Evolutionary conservation across 2,888 invertebrate species (phyloP).

Genomic region (Sminthurides aquaticus): DNA sequence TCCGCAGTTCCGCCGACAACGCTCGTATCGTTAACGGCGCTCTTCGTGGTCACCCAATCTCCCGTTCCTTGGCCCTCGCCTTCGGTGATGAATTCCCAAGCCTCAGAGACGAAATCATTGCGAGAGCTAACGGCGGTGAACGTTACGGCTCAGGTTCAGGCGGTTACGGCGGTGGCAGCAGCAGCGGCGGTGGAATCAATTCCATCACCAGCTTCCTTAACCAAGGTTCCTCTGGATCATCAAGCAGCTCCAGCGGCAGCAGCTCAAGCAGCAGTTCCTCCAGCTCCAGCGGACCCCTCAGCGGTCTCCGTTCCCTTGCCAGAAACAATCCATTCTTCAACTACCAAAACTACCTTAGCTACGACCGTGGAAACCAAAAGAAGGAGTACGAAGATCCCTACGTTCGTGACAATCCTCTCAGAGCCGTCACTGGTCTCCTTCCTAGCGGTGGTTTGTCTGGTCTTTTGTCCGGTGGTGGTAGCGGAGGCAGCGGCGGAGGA

Average conservation of each 20-base stretch:
- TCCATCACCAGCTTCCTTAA: neutral
- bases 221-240: neutral
- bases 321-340: neutral
- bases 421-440: neutral
- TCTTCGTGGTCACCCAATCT: neutral
- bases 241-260: neutral
- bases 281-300: neutral
- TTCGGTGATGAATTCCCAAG: constrained; percentile 18
- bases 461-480: neutral
- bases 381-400: constrained; percentile 11
- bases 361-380: constrained; percentile 15
- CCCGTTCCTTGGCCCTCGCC: constrained; percentile 13
- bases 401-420: neutral
- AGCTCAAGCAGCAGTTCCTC: neutral
- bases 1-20: constrained; percentile 17
- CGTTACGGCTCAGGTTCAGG: neutral
- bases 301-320: neutral
- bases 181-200: neutral
- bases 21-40: constrained; percentile 17
- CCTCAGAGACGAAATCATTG: constrained; percentile 12
- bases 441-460: neutral
- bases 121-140: neutral
- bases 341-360: constrained; percentile 16
- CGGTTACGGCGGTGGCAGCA: neutral
- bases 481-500: neutral